Base-by-base conservation (phyloP, 2,888 invertebrate species). In the Caenorhabditis angaria region DNA sequence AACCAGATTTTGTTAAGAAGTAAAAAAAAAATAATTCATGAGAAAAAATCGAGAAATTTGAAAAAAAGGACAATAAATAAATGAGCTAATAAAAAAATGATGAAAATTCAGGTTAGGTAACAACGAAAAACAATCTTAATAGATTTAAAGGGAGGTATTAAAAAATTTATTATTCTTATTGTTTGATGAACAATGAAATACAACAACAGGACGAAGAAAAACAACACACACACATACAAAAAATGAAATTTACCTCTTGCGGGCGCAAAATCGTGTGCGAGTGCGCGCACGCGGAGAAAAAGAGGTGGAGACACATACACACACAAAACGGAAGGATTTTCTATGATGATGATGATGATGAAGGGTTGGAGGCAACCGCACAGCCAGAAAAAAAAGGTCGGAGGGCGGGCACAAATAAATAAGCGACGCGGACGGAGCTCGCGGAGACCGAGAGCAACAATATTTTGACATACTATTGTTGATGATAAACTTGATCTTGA, bases 251-350 rank as follows among this genome's bases (percentile, higher is more conserved):
- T 64, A 64, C 69, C 69, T 70, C 69, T 57, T 41, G 51, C 55
- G 63, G 60, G 55, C 54, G 35, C 41, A 32, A n/a, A 27, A 22
- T 63, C 47, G 63, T 63, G 64, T 64, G 69, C 65, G 69, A 56
- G 69, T 64, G 69, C 64, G 69, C 69, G 69, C 64, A 70, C 69
- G 64, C 69, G 69, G 65, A 47, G 54, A 70, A 64, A 70, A 64
- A 70, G 64, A 64, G 64, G 69, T 61, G 69, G 60, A 57, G 64
- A 70, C 69, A 70, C 64, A 70, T 48, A 70, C 61, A 58, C 50
- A 68, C 59, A 61, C 68, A 32, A 28, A 48, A 47, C 63, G 64
- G 63, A 65, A 59, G 65, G 54, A 60, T 54, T 59, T 54, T 41
- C 41, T 41, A 41, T n/a, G n/a, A n/a, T n/a, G n/a, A n/a, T n/a